These are phyloP conservation scores for Bathybates hornii DNA, from an alignment of 2,113 vertebrate species.

Conservation along the genomic window DNA sequence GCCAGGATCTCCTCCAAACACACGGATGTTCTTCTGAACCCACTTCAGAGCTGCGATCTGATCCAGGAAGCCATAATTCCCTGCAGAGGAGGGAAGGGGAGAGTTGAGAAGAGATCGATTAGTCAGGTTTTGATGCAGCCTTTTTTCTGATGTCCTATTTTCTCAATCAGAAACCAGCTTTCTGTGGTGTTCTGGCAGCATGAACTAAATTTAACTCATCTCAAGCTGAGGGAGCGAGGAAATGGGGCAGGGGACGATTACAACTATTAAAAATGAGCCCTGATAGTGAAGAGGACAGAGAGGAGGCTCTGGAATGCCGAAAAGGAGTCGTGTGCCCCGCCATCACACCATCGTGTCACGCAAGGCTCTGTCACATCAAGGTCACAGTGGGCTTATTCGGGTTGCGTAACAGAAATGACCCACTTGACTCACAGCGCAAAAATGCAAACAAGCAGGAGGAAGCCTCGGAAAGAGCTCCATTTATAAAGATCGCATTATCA, in stretches of 20 bases:
- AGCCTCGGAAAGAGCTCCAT: background rate
- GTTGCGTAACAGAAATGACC: background rate
- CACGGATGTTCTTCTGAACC: constrained; percentile 73
- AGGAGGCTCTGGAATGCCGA: background rate
- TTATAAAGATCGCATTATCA: background rate
- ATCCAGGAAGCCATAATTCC: constrained; percentile 80
- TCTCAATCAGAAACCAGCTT: background rate
- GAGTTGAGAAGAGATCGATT: background rate
- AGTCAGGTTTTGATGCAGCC: background rate
- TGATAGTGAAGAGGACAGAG: background rate
- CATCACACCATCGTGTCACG: background rate
- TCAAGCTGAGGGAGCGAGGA: background rate
- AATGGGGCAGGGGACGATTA: background rate
- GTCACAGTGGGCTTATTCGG: background rate
- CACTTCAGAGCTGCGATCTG: constrained; percentile 75
- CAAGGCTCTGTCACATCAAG: background rate
- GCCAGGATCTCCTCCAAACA: constrained; percentile 75
- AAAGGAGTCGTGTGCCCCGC: background rate
- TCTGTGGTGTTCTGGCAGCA: background rate
- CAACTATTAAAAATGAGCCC: constrained; percentile 12
- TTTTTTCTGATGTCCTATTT: constrained; percentile 18
- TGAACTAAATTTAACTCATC: constrained; percentile 22
- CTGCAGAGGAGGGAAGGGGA: constrained; percentile 9
- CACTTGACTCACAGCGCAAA: background rate
- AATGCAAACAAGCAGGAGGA: background rate